These are phyloP conservation scores for Julus scandinavius DNA, from an alignment of 2,888 invertebrate species.

Conservation along the genomic window DNA sequence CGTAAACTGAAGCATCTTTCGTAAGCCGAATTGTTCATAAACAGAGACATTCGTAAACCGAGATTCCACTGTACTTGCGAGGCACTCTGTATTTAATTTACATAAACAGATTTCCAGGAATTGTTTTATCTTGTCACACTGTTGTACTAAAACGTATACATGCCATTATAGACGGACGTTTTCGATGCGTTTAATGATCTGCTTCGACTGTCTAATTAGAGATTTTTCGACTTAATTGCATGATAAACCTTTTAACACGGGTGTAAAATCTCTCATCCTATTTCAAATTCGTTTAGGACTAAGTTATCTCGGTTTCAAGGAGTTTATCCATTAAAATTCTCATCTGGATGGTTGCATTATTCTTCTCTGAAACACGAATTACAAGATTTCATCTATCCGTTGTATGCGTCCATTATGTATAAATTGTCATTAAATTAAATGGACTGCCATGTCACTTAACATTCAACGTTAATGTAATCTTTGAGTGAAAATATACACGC, in stretches of 20 bases:
- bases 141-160: background rate
- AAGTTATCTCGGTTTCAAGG: slow-evolving; percentile 33
- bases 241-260: slow-evolving; percentile 36
- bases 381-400: background rate
- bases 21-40: too few species aligned
- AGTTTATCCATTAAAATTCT: slow-evolving; percentile 21
- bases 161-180: background rate
- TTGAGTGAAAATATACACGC: background rate
- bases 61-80: background rate
- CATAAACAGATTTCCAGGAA: background rate
- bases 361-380: background rate
- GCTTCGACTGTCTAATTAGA: slow-evolving; percentile 42
- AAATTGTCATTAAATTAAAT: background rate
- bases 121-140: background rate
- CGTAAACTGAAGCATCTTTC: too few species aligned
- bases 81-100: background rate
- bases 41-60: too few species aligned
- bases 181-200: slow-evolving; percentile 29
- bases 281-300: background rate
- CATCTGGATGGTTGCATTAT: background rate
- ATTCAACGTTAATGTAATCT: background rate
- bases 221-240: slow-evolving; percentile 43
- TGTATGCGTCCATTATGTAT: background rate
- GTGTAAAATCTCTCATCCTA: slow-evolving; percentile 13
- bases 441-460: background rate